These are phyloP conservation scores for Cathartes aura DNA, from an alignment of 2,113 vertebrate species.

Conservation along the genomic window DNA sequence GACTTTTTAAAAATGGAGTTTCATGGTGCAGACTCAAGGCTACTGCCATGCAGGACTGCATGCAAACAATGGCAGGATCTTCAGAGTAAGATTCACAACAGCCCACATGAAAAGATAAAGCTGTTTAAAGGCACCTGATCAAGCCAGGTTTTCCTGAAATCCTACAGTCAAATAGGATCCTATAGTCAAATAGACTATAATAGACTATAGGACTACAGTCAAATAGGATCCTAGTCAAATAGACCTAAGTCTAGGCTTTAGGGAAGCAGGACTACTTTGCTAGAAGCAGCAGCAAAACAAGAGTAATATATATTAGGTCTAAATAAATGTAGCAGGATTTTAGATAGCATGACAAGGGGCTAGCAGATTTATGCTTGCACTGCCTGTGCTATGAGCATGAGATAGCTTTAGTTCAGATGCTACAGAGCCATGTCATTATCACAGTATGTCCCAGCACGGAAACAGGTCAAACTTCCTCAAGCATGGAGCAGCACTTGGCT, in stretches of 20 bases:
- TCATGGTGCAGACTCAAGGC: neutral
- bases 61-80: neutral
- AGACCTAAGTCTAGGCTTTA: neutral
- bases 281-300: neutral
- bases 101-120: neutral
- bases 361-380: neutral
- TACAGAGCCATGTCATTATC: neutral
- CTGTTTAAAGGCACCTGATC: neutral
- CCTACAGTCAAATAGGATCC: neutral
- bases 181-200: too few relatives aligned
- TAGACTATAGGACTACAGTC: too few relatives aligned
- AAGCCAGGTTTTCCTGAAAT: neutral
- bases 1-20: neutral
- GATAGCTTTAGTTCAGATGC: neutral
- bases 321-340: neutral
- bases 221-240: too few relatives aligned
- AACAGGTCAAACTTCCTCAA: conserved; percentile 11
- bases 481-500: neutral
- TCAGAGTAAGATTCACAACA: neutral
- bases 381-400: neutral
- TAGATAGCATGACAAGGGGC: neutral
- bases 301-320: neutral
- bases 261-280: neutral
- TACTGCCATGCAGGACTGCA: neutral
- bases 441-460: neutral